Base-by-base conservation (phyloP, 2,797 vertebrate species). In the Denticeps clupeoides region DNA sequence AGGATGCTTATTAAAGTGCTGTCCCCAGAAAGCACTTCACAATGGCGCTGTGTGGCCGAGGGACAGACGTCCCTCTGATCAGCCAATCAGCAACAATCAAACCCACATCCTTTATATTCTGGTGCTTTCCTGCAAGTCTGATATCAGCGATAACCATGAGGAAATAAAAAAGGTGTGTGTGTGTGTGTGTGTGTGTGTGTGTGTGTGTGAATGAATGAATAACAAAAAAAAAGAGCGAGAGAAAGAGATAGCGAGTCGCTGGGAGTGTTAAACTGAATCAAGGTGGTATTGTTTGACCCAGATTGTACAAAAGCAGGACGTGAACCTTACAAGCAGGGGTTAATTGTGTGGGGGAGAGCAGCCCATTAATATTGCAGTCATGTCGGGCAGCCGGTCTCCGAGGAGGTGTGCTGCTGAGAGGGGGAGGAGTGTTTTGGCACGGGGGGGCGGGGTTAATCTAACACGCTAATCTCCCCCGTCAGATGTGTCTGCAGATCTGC, bases 291-390 rank as follows among this genome's bases (percentile, higher is more conserved):
- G 32, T 59, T 70, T 75, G 78, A 77, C 79, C 77, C 70, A 81
- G 73, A 75, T 80, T 74, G 71, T 69, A 68, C 62, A 62, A 79
- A 81, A 74, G 70, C 72, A 71, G 72, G 67, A 77, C 65, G 58
- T 73, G 75, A 80, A 77, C 78, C 68, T 65, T 77, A 74, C 68
- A 63, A 67, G 74, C 60, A 58, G 62, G 71, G 80, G 76, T 83
- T 83, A 84, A 84, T 83, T 82, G 78, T 78, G 72, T 78, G 51
- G 67, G 76, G 78, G 73, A 80, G 70, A 77, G 37, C 57, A 65
- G 63, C 64, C 63, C 50, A 58, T 74, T 74, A 73, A 74, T 71
- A 71, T 71, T 75, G 75, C 72, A 72, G 73, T 67, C 72, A 67
- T 47, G 51, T 65, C 60, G 56, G 45, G 56, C 51, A 51, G 49